Percentiles rank a stretch among this genome's conserved stretches.
Evolutionary conservation across 2,113 vertebrate species (phyloP).

Genomic region (Perca flavescens): DNA sequence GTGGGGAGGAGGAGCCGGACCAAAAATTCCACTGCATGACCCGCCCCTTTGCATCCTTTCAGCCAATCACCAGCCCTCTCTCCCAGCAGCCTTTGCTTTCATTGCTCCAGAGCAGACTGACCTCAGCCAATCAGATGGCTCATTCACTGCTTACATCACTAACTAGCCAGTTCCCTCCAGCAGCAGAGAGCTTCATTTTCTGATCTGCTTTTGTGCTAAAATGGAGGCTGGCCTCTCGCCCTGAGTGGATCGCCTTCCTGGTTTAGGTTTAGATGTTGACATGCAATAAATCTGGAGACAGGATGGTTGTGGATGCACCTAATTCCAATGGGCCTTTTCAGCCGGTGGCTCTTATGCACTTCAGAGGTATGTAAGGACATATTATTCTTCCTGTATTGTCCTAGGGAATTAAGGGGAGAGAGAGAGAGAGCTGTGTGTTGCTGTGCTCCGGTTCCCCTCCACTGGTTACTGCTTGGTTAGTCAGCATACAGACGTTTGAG

Average conservation of each 20-base stretch:
- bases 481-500: conserved; percentile 35
- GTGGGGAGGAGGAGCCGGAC: conserved; percentile 40
- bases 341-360: conserved; percentile 96
- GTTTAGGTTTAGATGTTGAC: conserved; percentile 94
- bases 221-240: conserved; percentile 95
- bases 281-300: conserved; percentile 95
- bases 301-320: conserved; percentile 97
- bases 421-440: conserved; percentile 48
- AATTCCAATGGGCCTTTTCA: conserved; percentile 97
- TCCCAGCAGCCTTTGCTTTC: conserved; percentile 76
- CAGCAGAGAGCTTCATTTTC: conserved; percentile 96
- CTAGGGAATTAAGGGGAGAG: conserved; percentile 50
- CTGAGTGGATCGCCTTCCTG: conserved; percentile 88
- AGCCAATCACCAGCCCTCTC: conserved; percentile 79
- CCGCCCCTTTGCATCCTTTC: conserved; percentile 65
- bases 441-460: conserved; percentile 64
- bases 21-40: conserved; percentile 63
- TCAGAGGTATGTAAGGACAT: conserved; percentile 91
- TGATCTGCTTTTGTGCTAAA: conserved; percentile 92
- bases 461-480: conserved; percentile 47
- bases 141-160: conserved; percentile 88
- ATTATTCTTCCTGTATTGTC: conserved; percentile 75
- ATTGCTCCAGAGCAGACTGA: conserved; percentile 83
- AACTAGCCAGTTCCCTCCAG: conserved; percentile 95
- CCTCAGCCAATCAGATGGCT: conserved; percentile 85